Conservation (phyloP, 30 jellyfish, hydroid and myxozoan species). For the Pelagia noctiluca region DNA sequence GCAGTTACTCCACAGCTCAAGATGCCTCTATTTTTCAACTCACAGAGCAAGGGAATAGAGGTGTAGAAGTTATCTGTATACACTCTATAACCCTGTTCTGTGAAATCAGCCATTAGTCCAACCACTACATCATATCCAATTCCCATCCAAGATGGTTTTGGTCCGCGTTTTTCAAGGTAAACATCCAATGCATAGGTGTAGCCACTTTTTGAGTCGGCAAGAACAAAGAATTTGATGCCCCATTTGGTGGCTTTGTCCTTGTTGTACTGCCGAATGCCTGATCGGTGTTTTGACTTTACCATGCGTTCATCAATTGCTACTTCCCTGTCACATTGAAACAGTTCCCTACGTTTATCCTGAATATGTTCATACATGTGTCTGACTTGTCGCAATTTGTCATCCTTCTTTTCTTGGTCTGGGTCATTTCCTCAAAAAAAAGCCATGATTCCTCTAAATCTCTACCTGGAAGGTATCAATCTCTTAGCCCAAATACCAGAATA, state of each 20-base stretch:
- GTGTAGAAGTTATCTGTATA: slow-evolving; percentile 56
- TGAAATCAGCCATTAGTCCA: not conserved
- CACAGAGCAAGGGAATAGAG: slow-evolving; percentile 19
- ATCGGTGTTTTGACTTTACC: slow-evolving; percentile 64
- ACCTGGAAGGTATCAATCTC: slow-evolving; percentile 28
- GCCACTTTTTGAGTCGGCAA: slow-evolving; percentile 61
- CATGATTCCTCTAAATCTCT: slow-evolving; percentile 25
- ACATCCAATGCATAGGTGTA: slow-evolving; percentile 48
- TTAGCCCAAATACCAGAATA: slow-evolving; percentile 60
- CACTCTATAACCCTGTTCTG: slow-evolving; percentile 40
- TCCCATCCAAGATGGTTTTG: slow-evolving; percentile 10
- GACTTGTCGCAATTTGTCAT: slow-evolving; percentile 42
- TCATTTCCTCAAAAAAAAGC: slow-evolving; percentile 33
- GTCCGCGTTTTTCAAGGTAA: slow-evolving; percentile 40
- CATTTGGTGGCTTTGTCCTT: slow-evolving; percentile 50
- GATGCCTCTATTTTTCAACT: slow-evolving; percentile 11
- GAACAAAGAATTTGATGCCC: slow-evolving; percentile 57
- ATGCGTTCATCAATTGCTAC: slow-evolving; percentile 64
- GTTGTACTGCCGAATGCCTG: slow-evolving; percentile 40
- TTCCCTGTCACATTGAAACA: slow-evolving; percentile 23
- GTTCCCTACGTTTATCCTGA: slow-evolving; percentile 17
- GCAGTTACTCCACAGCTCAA: slow-evolving; percentile 35
- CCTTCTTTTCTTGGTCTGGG: too few species aligned
- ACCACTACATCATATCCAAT: slow-evolving; percentile 47
- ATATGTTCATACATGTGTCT: slow-evolving; percentile 15